A percentile compares a stretch with the other conserved stretches of the same genome.
These are phyloP conservation scores for Lepidonotus clava DNA, from an alignment of 2,888 invertebrate species.

Conservation along the genomic window DNA sequence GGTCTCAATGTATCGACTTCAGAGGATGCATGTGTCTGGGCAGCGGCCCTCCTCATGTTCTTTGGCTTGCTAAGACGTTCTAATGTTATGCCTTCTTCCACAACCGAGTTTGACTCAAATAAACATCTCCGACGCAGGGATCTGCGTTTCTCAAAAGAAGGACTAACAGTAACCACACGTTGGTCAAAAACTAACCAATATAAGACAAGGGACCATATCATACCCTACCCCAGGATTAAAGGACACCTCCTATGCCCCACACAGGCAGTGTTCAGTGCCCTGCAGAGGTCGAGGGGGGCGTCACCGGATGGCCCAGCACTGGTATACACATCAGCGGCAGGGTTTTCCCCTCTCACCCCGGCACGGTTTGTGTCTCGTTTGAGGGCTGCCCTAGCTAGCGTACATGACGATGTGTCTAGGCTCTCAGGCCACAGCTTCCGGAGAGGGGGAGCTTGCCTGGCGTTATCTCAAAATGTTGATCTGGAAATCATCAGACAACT, in stretches of 20 bases:
- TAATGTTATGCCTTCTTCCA: constrained; percentile 24
- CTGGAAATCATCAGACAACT: not conserved
- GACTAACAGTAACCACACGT: not conserved
- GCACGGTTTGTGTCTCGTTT: not conserved
- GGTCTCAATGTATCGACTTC: not conserved
- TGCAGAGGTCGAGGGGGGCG: not conserved
- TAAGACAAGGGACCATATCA: not conserved
- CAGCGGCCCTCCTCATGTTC: constrained; percentile 41
- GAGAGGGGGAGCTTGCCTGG: not conserved
- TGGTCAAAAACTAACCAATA: constrained; percentile 44
- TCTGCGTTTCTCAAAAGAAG: not conserved
- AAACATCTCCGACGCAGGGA: constrained; percentile 11
- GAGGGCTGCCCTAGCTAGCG: not conserved
- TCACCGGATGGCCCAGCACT: too few relatives aligned
- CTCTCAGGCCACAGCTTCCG: not conserved
- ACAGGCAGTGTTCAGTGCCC: not conserved
- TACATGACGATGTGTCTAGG: not conserved
- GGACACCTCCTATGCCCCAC: constrained; percentile 17
- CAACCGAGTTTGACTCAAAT: not conserved
- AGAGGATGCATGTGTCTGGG: constrained; percentile 2
- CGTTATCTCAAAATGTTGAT: not conserved
- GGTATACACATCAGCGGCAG: too few relatives aligned
- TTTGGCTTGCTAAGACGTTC: not conserved
- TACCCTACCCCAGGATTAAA: not conserved
- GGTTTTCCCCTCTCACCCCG: not conserved